These are phyloP conservation scores for Gisinianus flammeolus DNA, from an alignment of 2,888 invertebrate species.

Conservation along the genomic window DNA sequence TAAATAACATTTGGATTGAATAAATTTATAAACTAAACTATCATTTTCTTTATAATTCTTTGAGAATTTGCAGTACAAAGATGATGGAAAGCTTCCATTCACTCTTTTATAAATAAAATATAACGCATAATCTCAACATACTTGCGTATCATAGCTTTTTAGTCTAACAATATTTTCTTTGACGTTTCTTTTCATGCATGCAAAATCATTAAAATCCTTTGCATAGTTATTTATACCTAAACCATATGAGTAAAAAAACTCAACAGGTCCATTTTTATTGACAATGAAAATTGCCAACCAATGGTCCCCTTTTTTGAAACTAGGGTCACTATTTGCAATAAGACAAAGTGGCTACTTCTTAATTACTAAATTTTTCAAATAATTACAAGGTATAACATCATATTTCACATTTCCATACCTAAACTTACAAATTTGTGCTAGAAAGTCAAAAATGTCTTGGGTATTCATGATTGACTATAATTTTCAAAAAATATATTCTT, in stretches of 20 bases:
- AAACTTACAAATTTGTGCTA: constrained; percentile 13
- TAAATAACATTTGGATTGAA: constrained; percentile 5
- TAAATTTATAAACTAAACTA: not conserved
- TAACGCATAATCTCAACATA: constrained; percentile 34
- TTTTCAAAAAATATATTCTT: constrained; percentile 43
- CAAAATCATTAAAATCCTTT: constrained; percentile 36
- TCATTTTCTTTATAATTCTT: constrained; percentile 20
- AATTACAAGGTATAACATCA: constrained; percentile 38
- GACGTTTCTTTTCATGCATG: not conserved
- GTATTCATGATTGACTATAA: constrained; percentile 41
- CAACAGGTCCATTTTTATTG: not conserved
- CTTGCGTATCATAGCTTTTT: not conserved
- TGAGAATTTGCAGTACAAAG: constrained; percentile 21
- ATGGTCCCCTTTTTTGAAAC: constrained; percentile 25
- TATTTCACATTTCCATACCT: too few relatives aligned
- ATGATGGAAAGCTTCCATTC: not conserved
- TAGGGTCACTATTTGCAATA: constrained; percentile 35
- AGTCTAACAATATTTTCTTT: constrained; percentile 21
- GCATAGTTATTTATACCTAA: constrained; percentile 25
- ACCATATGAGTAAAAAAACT: constrained; percentile 40
- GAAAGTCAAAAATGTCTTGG: not conserved
- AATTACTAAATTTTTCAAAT: constrained; percentile 20
- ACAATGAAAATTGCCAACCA: constrained; percentile 36
- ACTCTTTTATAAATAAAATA: constrained; percentile 17
- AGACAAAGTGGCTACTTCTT: constrained; percentile 25